A percentile compares a stretch with the other conserved stretches of the same genome.
Conservation (phyloP, 2,797 vertebrate genomes). For the Alauda arvensis region DNA sequence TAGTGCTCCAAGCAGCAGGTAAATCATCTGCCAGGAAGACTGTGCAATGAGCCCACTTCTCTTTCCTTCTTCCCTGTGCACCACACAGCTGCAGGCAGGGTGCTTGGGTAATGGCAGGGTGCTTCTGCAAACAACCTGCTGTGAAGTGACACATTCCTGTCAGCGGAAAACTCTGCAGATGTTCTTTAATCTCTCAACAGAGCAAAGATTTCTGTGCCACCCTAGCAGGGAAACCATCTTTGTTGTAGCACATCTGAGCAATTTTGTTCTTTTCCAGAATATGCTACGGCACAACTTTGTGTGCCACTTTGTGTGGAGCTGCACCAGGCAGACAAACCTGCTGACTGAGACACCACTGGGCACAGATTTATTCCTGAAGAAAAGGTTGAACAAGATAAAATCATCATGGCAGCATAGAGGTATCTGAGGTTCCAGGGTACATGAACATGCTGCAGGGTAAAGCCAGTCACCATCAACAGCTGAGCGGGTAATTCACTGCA, state of each 20-base stretch:
- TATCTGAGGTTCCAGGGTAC: background rate
- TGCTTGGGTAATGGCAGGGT: background rate
- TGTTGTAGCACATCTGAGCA: background rate
- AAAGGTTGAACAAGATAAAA: background rate
- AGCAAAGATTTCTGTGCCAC: background rate
- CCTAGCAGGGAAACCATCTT: background rate
- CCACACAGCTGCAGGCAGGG: background rate
- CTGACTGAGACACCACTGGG: background rate
- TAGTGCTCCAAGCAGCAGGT: background rate
- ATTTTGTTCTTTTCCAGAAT: background rate
- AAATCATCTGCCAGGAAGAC: background rate
- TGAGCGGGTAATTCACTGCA: background rate
- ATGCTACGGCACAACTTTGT: background rate
- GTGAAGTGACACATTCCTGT: background rate
- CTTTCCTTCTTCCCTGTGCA: background rate
- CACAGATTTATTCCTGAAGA: background rate
- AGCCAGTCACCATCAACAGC: background rate
- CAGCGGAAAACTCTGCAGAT: background rate
- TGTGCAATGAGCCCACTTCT: background rate
- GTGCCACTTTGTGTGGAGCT: background rate
- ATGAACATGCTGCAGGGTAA: background rate
- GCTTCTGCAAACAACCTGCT: background rate
- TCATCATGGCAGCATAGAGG: background rate
- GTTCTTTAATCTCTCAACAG: background rate
- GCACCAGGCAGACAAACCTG: background rate